Percentiles rank a stretch among this genome's conserved stretches.
Conservation (phyloP, 2,797 vertebrate species). For the Pantherophis vulpinus region DNA sequence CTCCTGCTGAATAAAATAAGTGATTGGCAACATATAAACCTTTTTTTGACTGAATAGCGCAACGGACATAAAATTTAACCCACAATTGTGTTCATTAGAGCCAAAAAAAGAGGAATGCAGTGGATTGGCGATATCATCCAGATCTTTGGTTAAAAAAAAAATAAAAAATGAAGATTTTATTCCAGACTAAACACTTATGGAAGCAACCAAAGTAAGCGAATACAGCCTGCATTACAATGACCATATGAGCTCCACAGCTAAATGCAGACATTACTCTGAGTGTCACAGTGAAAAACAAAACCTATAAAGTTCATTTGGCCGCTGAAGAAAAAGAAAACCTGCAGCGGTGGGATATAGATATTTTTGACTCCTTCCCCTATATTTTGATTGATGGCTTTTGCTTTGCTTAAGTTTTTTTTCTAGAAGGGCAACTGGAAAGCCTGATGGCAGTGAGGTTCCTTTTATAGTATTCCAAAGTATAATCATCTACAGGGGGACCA, state of each 20-base stretch:
- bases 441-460: slow-evolving; percentile 45
- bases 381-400: slow-evolving; percentile 25
- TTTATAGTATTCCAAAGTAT: slow-evolving; percentile 64
- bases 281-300: slow-evolving; percentile 15
- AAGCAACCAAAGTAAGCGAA: not conserved
- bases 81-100: not conserved
- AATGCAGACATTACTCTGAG: not conserved
- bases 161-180: not conserved
- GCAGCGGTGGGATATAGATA: not conserved
- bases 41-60: not conserved
- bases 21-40: not conserved
- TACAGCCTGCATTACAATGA: not conserved
- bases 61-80: not conserved
- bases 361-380: slow-evolving; percentile 15
- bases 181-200: not conserved
- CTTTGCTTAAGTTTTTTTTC: slow-evolving; percentile 42
- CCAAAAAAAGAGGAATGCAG: not conserved
- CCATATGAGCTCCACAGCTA: not conserved
- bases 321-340: slow-evolving; percentile 19
- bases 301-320: slow-evolving; percentile 43
- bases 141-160: not conserved
- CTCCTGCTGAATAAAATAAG: not conserved
- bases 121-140: not conserved
- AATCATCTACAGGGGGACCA: slow-evolving; percentile 61
- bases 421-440: slow-evolving; percentile 33